A percentile compares a stretch with the other conserved stretches of the same genome.
These are phyloP conservation scores for Microchirus variegatus DNA, from an alignment of 2,797 vertebrate genomes.

Conservation along the genomic window DNA sequence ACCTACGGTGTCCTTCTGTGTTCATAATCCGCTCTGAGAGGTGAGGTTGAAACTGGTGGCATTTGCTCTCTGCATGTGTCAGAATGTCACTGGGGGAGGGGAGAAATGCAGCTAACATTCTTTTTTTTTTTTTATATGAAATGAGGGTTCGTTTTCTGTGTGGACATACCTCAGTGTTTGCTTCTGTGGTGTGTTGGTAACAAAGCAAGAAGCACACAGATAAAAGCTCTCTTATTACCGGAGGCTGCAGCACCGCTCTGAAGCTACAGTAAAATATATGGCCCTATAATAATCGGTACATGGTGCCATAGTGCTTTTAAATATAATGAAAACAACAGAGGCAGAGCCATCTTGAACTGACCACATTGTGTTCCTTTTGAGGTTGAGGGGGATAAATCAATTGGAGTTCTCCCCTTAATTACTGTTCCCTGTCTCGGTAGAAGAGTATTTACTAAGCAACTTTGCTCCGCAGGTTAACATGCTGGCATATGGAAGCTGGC, in stretches of 20 bases:
- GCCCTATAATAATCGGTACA: too few relatives aligned
- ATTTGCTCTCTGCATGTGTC: constrained; percentile 40
- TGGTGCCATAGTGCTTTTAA: constrained; percentile 11
- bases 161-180: neutral
- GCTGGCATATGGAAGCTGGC: neutral
- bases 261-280: too few relatives aligned
- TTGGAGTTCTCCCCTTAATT: neutral
- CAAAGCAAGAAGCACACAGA: too few relatives aligned
- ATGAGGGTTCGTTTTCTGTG: neutral
- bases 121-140: neutral
- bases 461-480: neutral
- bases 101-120: neutral
- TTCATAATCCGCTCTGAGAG: constrained; percentile 56
- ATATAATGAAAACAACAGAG: constrained; percentile 15
- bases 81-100: constrained; percentile 26
- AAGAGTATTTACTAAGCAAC: constrained; percentile 9
- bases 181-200: neutral
- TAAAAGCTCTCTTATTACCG: too few relatives aligned
- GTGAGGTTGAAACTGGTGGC: constrained; percentile 1
- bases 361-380: neutral
- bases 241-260: too few relatives aligned
- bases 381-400: neutral
- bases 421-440: neutral
- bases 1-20: constrained; percentile 62
- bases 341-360: constrained; percentile 8